Evolutionary conservation across 1,140 invertebrate species (phyloP).

Genomic region (Drosophila willistoni): DNA sequence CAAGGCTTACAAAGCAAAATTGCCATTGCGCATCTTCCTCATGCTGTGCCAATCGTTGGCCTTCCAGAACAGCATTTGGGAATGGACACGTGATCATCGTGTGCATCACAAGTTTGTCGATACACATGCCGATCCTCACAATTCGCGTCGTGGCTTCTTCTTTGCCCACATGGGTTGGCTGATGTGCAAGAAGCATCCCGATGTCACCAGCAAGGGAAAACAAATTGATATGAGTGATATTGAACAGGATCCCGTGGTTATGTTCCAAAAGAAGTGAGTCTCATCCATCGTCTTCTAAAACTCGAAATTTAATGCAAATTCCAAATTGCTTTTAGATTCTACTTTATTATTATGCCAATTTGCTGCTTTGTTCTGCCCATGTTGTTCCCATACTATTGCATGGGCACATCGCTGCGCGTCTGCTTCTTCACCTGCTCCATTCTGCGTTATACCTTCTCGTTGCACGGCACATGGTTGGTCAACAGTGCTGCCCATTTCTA

Average conservation of each 20-base stretch:
- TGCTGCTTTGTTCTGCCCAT: conserved; percentile 90
- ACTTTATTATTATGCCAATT: conserved; percentile 87
- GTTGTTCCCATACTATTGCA: conserved; percentile 86
- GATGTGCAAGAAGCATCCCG: conserved; percentile 85
- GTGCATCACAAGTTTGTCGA: conserved; percentile 88
- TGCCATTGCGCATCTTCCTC: conserved; percentile 87
- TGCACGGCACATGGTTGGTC: conserved; percentile 90
- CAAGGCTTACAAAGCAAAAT: conserved; percentile 91
- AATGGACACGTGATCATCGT: conserved; percentile 86
- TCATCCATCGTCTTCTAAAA: background rate
- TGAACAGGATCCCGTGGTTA: conserved; percentile 87
- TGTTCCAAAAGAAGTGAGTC: conserved; percentile 87
- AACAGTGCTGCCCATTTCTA: conserved; percentile 89
- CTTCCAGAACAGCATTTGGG: conserved; percentile 85
- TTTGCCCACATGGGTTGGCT: conserved; percentile 88
- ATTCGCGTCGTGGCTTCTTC: conserved; percentile 87
- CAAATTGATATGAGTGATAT: conserved; percentile 89
- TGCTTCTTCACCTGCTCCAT: conserved; percentile 83
- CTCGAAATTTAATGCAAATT: too few relatives aligned
- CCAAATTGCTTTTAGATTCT: conserved; percentile 86
- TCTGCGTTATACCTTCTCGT: conserved; percentile 86
- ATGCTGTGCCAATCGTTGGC: conserved; percentile 84
- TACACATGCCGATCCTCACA: conserved; percentile 88
- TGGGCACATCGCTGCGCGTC: conserved; percentile 85
- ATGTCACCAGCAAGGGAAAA: conserved; percentile 87